Conservation (phyloP, 2,797 vertebrate genomes). For the Urosaurus nigricauda region DNA sequence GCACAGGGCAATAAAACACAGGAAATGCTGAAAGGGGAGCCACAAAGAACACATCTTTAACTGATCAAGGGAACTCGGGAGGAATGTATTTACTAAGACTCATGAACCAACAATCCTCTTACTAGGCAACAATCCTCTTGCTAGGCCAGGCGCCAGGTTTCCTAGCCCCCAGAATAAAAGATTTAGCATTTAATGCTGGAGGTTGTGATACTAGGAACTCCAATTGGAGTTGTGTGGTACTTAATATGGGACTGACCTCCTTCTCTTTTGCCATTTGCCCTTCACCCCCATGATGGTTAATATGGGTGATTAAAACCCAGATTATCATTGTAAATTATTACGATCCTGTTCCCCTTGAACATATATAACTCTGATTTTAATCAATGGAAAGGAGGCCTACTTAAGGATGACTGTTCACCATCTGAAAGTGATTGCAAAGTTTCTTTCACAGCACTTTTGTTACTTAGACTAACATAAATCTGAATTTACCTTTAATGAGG, state of each 20-base stretch:
- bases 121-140: background rate
- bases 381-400: constrained; percentile 40
- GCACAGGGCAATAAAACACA: background rate
- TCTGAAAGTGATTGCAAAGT: constrained; percentile 45
- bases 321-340: constrained; percentile 49
- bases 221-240: background rate
- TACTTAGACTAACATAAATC: constrained; percentile 37
- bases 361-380: constrained; percentile 47
- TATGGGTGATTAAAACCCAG: constrained; percentile 12
- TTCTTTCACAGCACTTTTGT: constrained; percentile 27
- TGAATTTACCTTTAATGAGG: constrained; percentile 24
- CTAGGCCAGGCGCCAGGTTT: constrained; percentile 53
- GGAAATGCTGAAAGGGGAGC: constrained; percentile 8
- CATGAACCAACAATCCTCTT: constrained; percentile 24
- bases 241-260: background rate
- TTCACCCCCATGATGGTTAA: background rate
- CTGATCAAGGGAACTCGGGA: constrained; percentile 53
- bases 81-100: constrained; percentile 26
- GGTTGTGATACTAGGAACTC: background rate
- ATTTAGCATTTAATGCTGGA: constrained; percentile 34
- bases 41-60: constrained; percentile 58
- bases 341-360: constrained; percentile 46
- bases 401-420: constrained; percentile 27
- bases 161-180: constrained; percentile 36
- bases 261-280: background rate